Evolutionary conservation across 2,888 invertebrate species (phyloP), one percentile per base, ranked within the genome.

Genomic region (Bombylius discolor): DNA sequence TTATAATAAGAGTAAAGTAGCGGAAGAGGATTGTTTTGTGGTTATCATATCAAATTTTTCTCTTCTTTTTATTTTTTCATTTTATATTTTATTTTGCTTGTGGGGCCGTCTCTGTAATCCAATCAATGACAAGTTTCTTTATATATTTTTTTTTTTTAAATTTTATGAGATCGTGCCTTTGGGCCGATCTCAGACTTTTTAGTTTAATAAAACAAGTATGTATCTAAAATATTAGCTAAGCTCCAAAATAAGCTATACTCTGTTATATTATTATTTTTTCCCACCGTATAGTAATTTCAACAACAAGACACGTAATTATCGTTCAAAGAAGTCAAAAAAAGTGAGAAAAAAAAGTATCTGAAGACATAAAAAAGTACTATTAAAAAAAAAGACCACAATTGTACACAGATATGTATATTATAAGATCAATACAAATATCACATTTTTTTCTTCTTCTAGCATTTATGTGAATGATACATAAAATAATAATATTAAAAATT

Each of bases 261-360:
- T 42, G 49, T 42, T 36, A 47, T 49, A 11, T 11, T 11, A 42
- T 42, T 4, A 42, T 34, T 47, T 47, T 46, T 46, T 44, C 39
- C 39, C 39, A 42, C 39, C 39, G 39, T 42, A 23, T 23, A 23
- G 23, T 23, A 42, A 42, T 11, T 5, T 11, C 36, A 44, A 31
- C 44, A 36, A n/a, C 34, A 45, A 51, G 50, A 36, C 45, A 52
- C 50, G 51, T 52, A 55, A 55, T 58, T 52, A 53, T 52, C 52
- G 52, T 58, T 55, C 52, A 55, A 47, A 23, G 48, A 32, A 32
- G 39, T 48, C 47, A 7, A 11, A 11, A 42, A 42, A 42, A 42
- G 11, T 4, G 11, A 42, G 11, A 42, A 11, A 11, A 42, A 11
- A 42, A 42, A 42, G 12, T 8, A 42, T 11, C 5, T 7, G 11